Evolutionary conservation across 1,140 invertebrate species (phyloP), one percentile per base, ranked within the genome.

Genomic region (Drosophila dunni): DNA sequence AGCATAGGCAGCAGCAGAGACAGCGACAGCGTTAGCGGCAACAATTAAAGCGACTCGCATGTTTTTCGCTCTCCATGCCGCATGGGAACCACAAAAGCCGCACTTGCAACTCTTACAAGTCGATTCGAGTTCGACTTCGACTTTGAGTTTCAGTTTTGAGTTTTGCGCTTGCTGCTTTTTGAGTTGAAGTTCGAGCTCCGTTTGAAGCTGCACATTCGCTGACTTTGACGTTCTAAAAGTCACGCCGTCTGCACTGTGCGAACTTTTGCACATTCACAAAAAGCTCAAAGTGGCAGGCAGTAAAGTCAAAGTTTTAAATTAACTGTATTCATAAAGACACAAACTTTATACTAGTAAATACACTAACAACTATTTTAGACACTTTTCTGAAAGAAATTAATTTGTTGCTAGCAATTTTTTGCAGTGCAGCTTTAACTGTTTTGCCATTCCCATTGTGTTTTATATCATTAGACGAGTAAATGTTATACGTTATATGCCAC

Each of bases 1-100:
- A 29, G 24, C 24, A 29, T 4, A 5, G 24, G 24, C 24, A 29
- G 24, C 3, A 29, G 24, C 24, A 29, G 24, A 29, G 24, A 6
- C 24, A 29, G 24, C 24, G 6, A 6, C 24, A 29, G 24, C 24
- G 3, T 29, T 63, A 24, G 66, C 75, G 83, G 82, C 82, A 88
- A 86, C 82, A 86, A 86, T 86, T 86, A 86, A 86, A 86, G 82
- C 83, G 79, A 72, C 76, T 86, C 79, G 82, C 82, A 88, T 83
- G 82, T 86, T 88, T 70, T 75, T 74, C 75, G 79, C 83, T 79
- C 45, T 77, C 45, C 67, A 83, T 88, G 83, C 73, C 82, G 83
- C 82, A 79, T 86, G 82, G 82, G 82, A 86, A 86, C 82, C 82
- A 83, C 82, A 88, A 88, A 88, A 88, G 76, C 81, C 79, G 85